Base-by-base conservation (phyloP, 2,113 vertebrate genomes). In the Choloepus hoffmanni region DNA sequence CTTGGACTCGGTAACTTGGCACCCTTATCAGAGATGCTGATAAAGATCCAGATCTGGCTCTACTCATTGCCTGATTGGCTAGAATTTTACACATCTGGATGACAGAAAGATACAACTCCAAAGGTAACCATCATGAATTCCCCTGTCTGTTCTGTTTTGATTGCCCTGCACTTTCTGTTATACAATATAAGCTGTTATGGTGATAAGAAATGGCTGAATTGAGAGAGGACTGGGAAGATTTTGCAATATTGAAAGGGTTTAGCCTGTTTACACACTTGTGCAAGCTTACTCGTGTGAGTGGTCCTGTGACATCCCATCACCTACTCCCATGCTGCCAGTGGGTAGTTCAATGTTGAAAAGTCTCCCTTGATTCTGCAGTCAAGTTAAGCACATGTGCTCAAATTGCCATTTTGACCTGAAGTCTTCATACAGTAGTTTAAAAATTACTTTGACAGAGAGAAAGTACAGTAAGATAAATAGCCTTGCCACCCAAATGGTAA, bases 391-490 rank as follows among this genome's bases (percentile, higher is more conserved):
- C 7, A 12, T 60, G 28, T 36, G 45, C 4, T 76, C 18, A 43
- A 67, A 87, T 33, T 23, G 50, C 28, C 76, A 53, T 23, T 82
- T 18, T n/a, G n/a, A 68, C 10, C 16, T 30, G 18, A 77, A 67
- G 33, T 76, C 83, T 68, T 96, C 16, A 82, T 36, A 90, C 58
- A 40, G 36, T 55, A 70, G 60, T 94, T 88, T 81, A 72, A 77
- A 65, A 65, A 84, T 40, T 78, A 74, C 28, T 24, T 23, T 28
- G n/a, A 60, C 30, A 84, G 58, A 65, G 70, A 87, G 55, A 67
- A 92, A 86, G 24, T 16, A 40, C 28, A 43, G 50, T 77, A 55
- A 94, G 43, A 50, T 45, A 93, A 76, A 43, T 85, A 36, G 84
- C 36, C 28, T 88, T 84, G 7, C 15, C 40, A 33, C 62, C 28